Evolutionary conservation across 2,113 vertebrate genomes (phyloP).

Genomic region (Clarias macrocephalus): DNA sequence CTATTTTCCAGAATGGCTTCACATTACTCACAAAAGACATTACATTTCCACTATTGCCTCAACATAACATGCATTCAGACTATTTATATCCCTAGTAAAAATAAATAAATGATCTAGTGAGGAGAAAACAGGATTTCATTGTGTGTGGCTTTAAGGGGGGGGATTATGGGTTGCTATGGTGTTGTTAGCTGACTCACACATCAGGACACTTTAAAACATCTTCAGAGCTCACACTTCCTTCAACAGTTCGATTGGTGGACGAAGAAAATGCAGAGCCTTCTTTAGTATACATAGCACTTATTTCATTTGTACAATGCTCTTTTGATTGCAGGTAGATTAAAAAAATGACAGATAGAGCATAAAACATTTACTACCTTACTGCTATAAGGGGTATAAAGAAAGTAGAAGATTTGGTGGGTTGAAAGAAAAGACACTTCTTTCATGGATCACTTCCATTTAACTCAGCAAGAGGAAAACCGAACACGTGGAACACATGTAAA

Average conservation of each 20-base stretch:
- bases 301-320: not conserved
- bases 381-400: not conserved
- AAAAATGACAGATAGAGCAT: not conserved
- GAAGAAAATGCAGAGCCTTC: not conserved
- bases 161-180: constrained; percentile 49
- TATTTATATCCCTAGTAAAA: constrained; percentile 56
- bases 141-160: constrained; percentile 57
- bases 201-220: constrained; percentile 53
- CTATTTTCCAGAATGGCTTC: constrained; percentile 1
- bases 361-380: not conserved
- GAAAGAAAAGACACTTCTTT: constrained; percentile 12
- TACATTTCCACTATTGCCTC: constrained; percentile 37
- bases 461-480: constrained; percentile 12
- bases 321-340: not conserved
- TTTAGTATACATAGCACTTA: not conserved
- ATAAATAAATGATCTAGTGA: constrained; percentile 52
- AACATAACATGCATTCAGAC: constrained; percentile 58
- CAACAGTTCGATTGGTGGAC: constrained; percentile 25
- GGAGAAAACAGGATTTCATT: constrained; percentile 63
- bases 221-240: constrained; percentile 38
- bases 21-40: not conserved
- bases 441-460: not conserved
- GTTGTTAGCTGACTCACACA: constrained; percentile 49
- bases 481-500: constrained; percentile 11
- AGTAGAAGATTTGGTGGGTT: constrained; percentile 3